These are phyloP conservation scores for Drosophila gaucha DNA, from an alignment of 2,888 invertebrate species.

Conservation along the genomic window DNA sequence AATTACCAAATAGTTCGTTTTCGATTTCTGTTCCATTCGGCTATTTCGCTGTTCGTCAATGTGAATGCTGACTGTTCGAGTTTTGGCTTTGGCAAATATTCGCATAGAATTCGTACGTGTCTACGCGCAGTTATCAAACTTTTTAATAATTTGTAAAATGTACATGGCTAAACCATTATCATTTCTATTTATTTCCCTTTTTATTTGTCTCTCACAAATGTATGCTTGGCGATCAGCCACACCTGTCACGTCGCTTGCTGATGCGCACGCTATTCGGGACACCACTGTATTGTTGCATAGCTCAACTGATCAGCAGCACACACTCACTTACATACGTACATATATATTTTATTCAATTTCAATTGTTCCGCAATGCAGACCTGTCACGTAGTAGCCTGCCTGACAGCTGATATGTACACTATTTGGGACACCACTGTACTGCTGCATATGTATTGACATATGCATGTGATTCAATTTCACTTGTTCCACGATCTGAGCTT, in stretches of 20 bases:
- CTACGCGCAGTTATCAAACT: slow-evolving; percentile 34
- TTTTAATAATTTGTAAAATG: slow-evolving; percentile 37
- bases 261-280: background rate
- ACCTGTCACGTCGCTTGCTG: slow-evolving; percentile 51
- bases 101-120: slow-evolving; percentile 39
- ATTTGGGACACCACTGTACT: slow-evolving; percentile 1
- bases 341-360: background rate
- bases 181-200: slow-evolving; percentile 5
- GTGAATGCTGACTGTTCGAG: slow-evolving; percentile 1
- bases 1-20: background rate
- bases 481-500: background rate
- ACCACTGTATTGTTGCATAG: background rate
- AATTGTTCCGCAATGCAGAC: background rate
- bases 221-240: slow-evolving; percentile 11
- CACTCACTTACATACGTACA: no score
- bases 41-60: background rate
- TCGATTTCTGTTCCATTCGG: no score
- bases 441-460: background rate
- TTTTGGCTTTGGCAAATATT: slow-evolving; percentile 12
- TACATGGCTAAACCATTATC: slow-evolving; percentile 20
- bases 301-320: no score
- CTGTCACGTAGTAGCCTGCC: no score
- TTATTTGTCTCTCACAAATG: slow-evolving; percentile 2
- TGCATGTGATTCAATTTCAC: background rate
- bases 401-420: background rate